Evolutionary conservation across 2,888 invertebrate genomes (phyloP), one percentile per base, ranked within the genome.

Genomic region (Orthosia gracilis): DNA sequence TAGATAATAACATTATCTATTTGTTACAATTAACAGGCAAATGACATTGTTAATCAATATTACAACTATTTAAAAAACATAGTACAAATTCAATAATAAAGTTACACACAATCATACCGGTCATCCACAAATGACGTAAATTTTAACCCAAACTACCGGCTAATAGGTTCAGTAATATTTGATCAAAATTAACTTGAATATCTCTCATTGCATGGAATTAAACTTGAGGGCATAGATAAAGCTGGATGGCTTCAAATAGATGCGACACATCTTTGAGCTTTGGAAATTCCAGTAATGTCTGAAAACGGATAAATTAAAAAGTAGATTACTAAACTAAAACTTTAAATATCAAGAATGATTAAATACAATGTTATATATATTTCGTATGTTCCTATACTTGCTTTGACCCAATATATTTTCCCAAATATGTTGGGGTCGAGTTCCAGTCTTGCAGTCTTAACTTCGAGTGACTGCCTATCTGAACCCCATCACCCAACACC

Each of bases 111-210:
- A 70, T 62, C 61, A 58, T 49, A 0, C 47, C 26, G 52, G 40
- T 52, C 57, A 2, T 49, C 47, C 61, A 66, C 58, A 59, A 76
- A 69, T 62, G 70, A 58, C 5, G 40, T 76, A 59, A 31, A 61
- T 77, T 84, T 77, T 55, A 65, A 73, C 65, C 65, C 52, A 13
- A 86, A 71, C 63, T 77, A 78, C 73, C 66, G 76, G 58, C 70
- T 82, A 86, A 87, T 87, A 82, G 80, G 79, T 86, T 85, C 80
- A 76, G 75, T 71, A 78, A 78, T 82, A 86, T 89, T 87, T 81
- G 78, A 81, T 85, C 80, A 82, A 78, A 83, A 86, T 84, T 85
- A 82, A 87, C 85, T 88, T 82, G 62, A 81, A 63, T 75, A 75
- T 84, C 50, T 68, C 40, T 81, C 65, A 81, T 84, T 76, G 81